Percentiles rank a stretch among this genome's conserved stretches.
phyloP scores from a whole-genome alignment of 2,797 vertebrate species.

The Perodicticus potto region DNA sequence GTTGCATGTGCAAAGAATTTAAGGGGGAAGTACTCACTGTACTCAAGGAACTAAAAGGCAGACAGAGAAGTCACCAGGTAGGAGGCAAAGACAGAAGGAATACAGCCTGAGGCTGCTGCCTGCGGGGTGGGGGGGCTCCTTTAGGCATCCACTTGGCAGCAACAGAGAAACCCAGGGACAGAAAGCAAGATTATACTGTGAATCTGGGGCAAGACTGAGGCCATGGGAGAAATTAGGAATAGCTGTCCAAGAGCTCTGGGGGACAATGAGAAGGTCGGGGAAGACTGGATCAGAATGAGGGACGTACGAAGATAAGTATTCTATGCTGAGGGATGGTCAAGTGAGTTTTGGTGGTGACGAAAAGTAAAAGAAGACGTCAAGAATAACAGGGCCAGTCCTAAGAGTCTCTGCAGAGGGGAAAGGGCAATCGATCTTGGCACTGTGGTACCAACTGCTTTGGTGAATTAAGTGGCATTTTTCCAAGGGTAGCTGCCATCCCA shows the following conservation, averaged over 20 bases:
- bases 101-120: not conserved
- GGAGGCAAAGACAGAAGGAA: not conserved
- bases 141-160: not conserved
- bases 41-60: constrained; percentile 35
- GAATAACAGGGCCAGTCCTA: not conserved
- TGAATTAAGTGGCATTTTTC: constrained; percentile 16
- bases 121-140: not conserved
- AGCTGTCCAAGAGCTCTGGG: not conserved
- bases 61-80: not conserved
- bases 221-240: not conserved
- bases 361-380: constrained; percentile 37
- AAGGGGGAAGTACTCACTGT: constrained; percentile 7
- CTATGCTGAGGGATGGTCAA: not conserved
- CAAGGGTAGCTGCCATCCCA: not conserved
- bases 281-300: not conserved
- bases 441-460: not conserved
- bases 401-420: not conserved
- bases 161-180: constrained; percentile 13
- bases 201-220: not conserved
- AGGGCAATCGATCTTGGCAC: not conserved
- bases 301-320: not conserved
- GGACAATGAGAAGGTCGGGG: not conserved
- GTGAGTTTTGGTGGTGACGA: not conserved
- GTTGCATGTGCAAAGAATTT: not conserved
- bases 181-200: not conserved